phyloP scores from a whole-genome alignment of 2,888 invertebrate genomes.

The Sarcophaga carnaria region DNA sequence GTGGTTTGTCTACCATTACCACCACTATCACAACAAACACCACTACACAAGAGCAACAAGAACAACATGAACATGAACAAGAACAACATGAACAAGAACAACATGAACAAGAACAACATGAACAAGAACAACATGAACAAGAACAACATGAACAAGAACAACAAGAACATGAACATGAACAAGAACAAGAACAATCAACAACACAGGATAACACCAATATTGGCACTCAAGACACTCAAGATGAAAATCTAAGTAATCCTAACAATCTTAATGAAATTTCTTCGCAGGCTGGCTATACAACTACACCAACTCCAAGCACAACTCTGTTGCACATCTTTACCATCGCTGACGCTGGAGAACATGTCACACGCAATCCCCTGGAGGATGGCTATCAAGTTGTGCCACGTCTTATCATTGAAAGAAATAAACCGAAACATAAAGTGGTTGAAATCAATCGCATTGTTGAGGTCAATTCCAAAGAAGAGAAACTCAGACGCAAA shows the following conservation, averaged over 20 bases:
- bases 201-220: constrained; percentile 63
- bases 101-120: background rate
- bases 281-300: constrained; percentile 77
- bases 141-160: background rate
- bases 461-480: constrained; percentile 86
- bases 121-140: constrained; percentile 10
- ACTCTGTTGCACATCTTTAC: constrained; percentile 83
- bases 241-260: constrained; percentile 65
- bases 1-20: constrained; percentile 77
- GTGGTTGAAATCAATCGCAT: constrained; percentile 87
- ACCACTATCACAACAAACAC: constrained; percentile 71
- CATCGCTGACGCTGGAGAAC: constrained; percentile 75
- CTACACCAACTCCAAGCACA: constrained; percentile 77
- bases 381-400: constrained; percentile 46
- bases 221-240: constrained; percentile 72
- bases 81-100: constrained; percentile 33
- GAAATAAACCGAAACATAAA: constrained; percentile 82
- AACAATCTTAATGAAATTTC: constrained; percentile 78
- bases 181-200: constrained; percentile 53
- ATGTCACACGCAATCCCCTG: constrained; percentile 71
- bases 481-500: constrained; percentile 84
- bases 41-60: constrained; percentile 43
- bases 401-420: constrained; percentile 66
- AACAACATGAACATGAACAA: background rate
- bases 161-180: background rate